These are phyloP conservation scores for Furcifer pardalis DNA, from an alignment of 2,797 vertebrate genomes.

Conservation along the genomic window DNA sequence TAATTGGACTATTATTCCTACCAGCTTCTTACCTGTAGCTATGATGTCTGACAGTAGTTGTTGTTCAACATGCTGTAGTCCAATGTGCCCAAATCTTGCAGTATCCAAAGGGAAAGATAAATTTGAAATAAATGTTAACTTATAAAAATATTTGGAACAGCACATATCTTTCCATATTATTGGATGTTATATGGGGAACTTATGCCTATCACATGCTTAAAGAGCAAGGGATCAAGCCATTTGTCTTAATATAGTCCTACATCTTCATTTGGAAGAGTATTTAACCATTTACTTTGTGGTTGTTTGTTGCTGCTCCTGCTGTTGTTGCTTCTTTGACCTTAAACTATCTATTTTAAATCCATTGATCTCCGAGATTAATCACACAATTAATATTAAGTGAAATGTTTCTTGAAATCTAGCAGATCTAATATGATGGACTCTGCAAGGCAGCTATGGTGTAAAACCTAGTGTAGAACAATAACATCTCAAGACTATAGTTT, in stretches of 20 bases:
- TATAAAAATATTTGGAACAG: neutral
- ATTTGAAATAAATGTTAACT: neutral
- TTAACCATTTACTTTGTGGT: neutral
- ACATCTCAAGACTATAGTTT: neutral
- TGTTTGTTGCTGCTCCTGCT: neutral
- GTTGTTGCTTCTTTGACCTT: neutral
- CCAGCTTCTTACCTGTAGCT: neutral
- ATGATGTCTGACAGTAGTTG: neutral
- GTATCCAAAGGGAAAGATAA: neutral
- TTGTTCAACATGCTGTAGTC: neutral
- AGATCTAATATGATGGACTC: slow-evolving; percentile 15
- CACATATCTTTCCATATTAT: neutral
- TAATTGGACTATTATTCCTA: no score
- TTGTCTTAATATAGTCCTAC: neutral
- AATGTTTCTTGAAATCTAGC: neutral
- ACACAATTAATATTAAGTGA: neutral
- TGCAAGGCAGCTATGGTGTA: neutral
- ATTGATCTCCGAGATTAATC: neutral
- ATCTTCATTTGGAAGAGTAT: neutral
- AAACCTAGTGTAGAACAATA: neutral
- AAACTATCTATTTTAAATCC: neutral
- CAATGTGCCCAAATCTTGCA: neutral
- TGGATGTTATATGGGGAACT: neutral
- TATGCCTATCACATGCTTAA: neutral
- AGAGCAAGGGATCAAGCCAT: neutral